Conservation (phyloP, 2,888 invertebrate species). For the Bombyx huttoni region DNA sequence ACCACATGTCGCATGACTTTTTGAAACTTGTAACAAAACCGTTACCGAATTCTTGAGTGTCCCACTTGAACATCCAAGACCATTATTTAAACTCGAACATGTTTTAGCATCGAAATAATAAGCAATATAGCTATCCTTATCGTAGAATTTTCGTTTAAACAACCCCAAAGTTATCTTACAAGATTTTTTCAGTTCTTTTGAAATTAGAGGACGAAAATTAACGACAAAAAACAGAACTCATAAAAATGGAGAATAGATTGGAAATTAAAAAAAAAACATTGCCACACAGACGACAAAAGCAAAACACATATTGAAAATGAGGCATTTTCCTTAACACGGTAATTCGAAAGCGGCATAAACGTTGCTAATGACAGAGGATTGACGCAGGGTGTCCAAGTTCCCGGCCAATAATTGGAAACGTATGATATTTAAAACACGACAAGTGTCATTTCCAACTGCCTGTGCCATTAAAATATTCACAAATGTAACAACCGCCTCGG, state of each 20-base stretch:
- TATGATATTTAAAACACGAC: slow-evolving; percentile 17
- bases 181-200: no score
- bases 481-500: slow-evolving; percentile 7
- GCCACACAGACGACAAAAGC: not conserved
- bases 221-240: not conserved
- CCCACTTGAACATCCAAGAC: slow-evolving; percentile 9
- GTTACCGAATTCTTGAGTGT: slow-evolving; percentile 32
- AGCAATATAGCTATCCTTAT: not conserved
- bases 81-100: not conserved
- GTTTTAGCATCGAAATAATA: slow-evolving; percentile 1
- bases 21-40: slow-evolving; percentile 19
- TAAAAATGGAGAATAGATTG: not conserved
- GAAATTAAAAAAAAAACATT: no score
- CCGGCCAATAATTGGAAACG: slow-evolving; percentile 13
- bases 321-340: not conserved
- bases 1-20: slow-evolving; percentile 26
- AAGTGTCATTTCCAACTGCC: slow-evolving; percentile 13
- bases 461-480: slow-evolving; percentile 20
- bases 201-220: not conserved
- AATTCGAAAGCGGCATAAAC: slow-evolving; percentile 19
- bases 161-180: no score
- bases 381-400: slow-evolving; percentile 20
- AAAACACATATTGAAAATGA: not conserved
- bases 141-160: no score
- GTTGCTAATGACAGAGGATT: slow-evolving; percentile 23